phyloP scores from a whole-genome alignment of 2,797 vertebrate species.

The Lepus townsendii region DNA sequence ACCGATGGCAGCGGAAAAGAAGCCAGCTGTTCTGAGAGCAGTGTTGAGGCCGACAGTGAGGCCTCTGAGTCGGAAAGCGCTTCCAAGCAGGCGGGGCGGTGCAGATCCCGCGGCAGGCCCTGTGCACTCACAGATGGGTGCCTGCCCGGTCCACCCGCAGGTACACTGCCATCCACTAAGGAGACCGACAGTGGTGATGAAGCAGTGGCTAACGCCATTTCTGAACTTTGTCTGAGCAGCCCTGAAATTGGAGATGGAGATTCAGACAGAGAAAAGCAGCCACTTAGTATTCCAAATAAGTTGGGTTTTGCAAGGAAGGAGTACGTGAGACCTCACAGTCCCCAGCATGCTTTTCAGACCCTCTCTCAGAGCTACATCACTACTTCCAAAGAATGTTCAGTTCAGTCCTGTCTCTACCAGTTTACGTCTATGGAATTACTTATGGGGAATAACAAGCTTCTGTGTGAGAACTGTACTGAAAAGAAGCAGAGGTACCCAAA shows the following conservation, averaged over 20 bases:
- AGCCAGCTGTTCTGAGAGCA: slow-evolving; percentile 93
- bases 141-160: neutral
- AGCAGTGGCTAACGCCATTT: slow-evolving; percentile 90
- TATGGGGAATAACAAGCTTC: slow-evolving; percentile 99
- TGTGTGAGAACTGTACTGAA: slow-evolving; percentile 97
- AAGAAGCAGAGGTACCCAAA: slow-evolving; percentile 91
- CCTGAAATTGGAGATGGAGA: slow-evolving; percentile 82
- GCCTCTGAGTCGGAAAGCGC: slow-evolving; percentile 95
- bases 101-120: neutral
- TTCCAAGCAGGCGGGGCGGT: slow-evolving; percentile 70
- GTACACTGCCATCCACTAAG: slow-evolving; percentile 6
- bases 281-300: slow-evolving; percentile 80
- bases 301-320: slow-evolving; percentile 85
- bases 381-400: slow-evolving; percentile 97
- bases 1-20: slow-evolving; percentile 95
- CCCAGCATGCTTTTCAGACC: slow-evolving; percentile 95
- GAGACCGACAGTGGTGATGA: slow-evolving; percentile 81
- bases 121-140: neutral
- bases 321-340: slow-evolving; percentile 76
- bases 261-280: slow-evolving; percentile 85
- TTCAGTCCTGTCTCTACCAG: slow-evolving; percentile 98
- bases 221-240: slow-evolving; percentile 91
- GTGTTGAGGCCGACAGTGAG: slow-evolving; percentile 97
- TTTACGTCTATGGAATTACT: slow-evolving; percentile 98
- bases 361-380: slow-evolving; percentile 96